Percentiles rank a stretch among this genome's conserved stretches.
Conservation (phyloP, 2,888 invertebrate genomes). For the Drosophila lutescens region DNA sequence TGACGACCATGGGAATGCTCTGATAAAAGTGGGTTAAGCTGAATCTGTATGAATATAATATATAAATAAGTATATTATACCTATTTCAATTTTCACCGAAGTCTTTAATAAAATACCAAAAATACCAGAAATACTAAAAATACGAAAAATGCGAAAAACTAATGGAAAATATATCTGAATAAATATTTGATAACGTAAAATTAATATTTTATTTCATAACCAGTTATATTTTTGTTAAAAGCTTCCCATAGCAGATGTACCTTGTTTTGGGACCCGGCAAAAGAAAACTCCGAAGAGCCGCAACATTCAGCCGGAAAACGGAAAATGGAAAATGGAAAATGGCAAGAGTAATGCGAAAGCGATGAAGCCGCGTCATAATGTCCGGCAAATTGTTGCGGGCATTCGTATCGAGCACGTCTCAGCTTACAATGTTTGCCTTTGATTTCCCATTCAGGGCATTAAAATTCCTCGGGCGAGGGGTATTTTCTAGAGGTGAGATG, state of each 20-base stretch:
- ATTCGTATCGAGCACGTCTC: slow-evolving; percentile 30
- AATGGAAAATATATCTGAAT: no score
- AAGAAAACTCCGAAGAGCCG: slow-evolving; percentile 12
- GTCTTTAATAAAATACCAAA: no score
- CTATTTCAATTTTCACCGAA: no score
- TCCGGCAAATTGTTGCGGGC: slow-evolving; percentile 50
- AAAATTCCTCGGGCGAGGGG: slow-evolving; percentile 14
- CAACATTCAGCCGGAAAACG: slow-evolving; percentile 32
- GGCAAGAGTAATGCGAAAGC: slow-evolving; percentile 56
- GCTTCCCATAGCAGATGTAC: slow-evolving; percentile 1
- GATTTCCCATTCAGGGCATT: slow-evolving; percentile 34
- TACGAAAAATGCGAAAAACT: no score
- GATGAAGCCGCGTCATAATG: slow-evolving; percentile 54
- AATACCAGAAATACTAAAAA: no score
- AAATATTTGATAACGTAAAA: no score
- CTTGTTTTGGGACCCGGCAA: not conserved
- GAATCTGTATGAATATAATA: no score
- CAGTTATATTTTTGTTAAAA: no score
- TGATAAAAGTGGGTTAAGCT: no score
- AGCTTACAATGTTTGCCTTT: slow-evolving; percentile 42
- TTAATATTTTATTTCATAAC: no score
- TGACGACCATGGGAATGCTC: slow-evolving; percentile 7
- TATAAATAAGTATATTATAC: no score
- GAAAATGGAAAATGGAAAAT: slow-evolving; percentile 38
- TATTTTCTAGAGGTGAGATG: slow-evolving; percentile 9